Base-by-base conservation (phyloP, 2,797 vertebrate genomes). In the Avahi laniger region DNA sequence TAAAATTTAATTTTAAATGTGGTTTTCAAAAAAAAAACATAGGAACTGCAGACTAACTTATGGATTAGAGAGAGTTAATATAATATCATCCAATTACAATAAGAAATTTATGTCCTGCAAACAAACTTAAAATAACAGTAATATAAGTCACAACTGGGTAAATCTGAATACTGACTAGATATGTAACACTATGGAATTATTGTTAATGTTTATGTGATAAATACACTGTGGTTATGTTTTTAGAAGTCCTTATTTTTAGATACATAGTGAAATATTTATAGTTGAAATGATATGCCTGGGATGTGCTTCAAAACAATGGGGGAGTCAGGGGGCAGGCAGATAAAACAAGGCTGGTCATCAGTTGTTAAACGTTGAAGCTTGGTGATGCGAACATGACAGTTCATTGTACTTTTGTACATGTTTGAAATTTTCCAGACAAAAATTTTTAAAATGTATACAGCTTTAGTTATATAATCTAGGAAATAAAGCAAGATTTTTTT, bases 1-100 rank as follows among this genome's bases (percentile, higher is more conserved):
- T 81, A 78, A 70, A 94, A 73, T 24, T 88, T 48, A 75, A 80
- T 50, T 61, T 84, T 80, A 80, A 91, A 84, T 65, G 69, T 76
- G 46, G 35, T 17, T 86, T 76, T 65, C n/a, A 80, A 93, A 93
- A 61, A 85, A 59, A 89, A 94, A 24, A 72, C 7, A 35, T 12
- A 82, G 43, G 70, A 93, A 91, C 41, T 15, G 95, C 0, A 46
- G 41, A 20, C 33, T 61, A 91, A 81, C 17, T 67, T 87, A 82
- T 2, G 69, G 30, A 67, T 83, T 48, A 92, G 38, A 69, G 33
- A 89, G 41, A 91, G 38, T 87, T 93, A 76, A 91, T 24, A 75
- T 12, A 57, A 0, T 63, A 90, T 73, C 72, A 65, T 67, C 24
- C 59, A 78, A 82, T 70, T 96, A 30, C n/a, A 91, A 7, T n/a